phyloP scores from a whole-genome alignment of 2,113 vertebrate species.

The Hylia prasina region DNA sequence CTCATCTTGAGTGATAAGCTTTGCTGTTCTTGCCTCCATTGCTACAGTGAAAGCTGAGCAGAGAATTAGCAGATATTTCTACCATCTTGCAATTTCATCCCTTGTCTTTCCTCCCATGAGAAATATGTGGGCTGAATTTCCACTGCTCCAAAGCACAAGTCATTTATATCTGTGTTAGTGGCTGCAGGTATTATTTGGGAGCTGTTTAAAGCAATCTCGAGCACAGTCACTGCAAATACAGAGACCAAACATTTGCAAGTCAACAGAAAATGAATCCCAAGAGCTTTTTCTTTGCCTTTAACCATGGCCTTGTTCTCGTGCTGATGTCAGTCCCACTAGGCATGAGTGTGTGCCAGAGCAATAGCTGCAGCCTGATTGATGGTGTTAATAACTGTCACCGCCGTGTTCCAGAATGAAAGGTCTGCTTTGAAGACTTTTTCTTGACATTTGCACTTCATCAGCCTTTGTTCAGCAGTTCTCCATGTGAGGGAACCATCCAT shows the following conservation, averaged over 20 bases:
- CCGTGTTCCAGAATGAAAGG: constrained; percentile 42
- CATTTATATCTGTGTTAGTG: neutral
- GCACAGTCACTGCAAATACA: neutral
- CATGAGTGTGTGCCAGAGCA: constrained; percentile 1
- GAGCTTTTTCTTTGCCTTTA: neutral
- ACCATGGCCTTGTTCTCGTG: neutral
- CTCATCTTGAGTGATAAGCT: constrained; percentile 42
- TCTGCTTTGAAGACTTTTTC: constrained; percentile 56
- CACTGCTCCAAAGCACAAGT: neutral
- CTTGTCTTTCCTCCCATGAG: constrained; percentile 33
- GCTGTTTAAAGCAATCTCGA: neutral
- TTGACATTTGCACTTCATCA: constrained; percentile 60
- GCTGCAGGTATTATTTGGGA: neutral
- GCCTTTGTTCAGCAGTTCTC: constrained; percentile 57
- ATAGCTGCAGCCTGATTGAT: constrained; percentile 45
- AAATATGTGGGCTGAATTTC: constrained; percentile 25
- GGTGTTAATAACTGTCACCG: constrained; percentile 60
- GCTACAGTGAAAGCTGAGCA: neutral
- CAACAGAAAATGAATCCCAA: constrained; percentile 33
- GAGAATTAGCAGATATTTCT: constrained; percentile 25
- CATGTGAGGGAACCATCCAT: constrained; percentile 27
- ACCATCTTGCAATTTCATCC: constrained; percentile 13
- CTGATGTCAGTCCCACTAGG: constrained; percentile 27
- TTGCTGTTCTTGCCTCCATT: neutral
- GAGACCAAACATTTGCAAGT: constrained; percentile 23